Evolutionary conservation across 2,113 vertebrate species (phyloP).

Genomic region (Urocolius indicus): DNA sequence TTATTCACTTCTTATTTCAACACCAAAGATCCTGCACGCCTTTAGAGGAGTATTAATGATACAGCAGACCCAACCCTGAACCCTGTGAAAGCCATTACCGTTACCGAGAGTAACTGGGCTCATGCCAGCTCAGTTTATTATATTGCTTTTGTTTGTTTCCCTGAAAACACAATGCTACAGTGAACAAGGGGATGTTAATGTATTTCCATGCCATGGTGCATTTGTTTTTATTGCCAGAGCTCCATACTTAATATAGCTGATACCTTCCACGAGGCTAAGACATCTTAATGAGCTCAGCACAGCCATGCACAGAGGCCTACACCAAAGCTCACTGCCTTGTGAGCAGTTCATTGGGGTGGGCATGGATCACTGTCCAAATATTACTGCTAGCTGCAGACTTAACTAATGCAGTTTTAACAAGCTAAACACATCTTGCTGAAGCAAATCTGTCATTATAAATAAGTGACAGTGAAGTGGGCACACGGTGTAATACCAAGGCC

Average conservation of each 20-base stretch:
- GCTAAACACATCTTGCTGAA: slow-evolving; percentile 11
- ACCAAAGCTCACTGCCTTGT: neutral
- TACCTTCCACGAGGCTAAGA: neutral
- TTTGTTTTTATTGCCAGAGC: slow-evolving; percentile 52
- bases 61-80: neutral
- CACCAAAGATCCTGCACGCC: neutral
- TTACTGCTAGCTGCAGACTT: neutral
- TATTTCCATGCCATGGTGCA: slow-evolving; percentile 25
- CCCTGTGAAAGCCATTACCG: neutral
- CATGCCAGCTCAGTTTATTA: slow-evolving; percentile 35
- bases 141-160: slow-evolving; percentile 16
- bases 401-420: slow-evolving; percentile 16
- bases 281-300: slow-evolving; percentile 53
- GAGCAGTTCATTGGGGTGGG: neutral
- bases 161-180: neutral
- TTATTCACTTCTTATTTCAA: neutral
- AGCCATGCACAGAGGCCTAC: neutral
- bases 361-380: neutral
- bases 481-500: neutral
- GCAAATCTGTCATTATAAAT: neutral
- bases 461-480: neutral
- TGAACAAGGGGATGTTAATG: slow-evolving; percentile 5
- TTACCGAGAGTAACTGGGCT: neutral
- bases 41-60: neutral
- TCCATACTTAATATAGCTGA: neutral